Evolutionary conservation across 2,797 vertebrate genomes (phyloP).

Genomic region (Gymnocypris eckloni): DNA sequence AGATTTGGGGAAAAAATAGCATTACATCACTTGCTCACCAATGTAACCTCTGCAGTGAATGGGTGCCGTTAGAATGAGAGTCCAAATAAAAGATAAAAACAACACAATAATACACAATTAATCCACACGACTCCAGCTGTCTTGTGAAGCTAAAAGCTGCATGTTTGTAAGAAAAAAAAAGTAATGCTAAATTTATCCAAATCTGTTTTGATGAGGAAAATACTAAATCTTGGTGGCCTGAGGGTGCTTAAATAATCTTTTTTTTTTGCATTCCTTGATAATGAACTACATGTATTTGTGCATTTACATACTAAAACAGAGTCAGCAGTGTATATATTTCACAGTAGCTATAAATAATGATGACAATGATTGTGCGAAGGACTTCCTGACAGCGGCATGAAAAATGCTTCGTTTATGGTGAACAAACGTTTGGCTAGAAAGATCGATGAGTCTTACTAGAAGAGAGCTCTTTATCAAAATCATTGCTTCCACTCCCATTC

Average conservation of each 20-base stretch:
- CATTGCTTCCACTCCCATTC: constrained; percentile 4
- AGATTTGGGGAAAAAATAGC: neutral
- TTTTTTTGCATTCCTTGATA: neutral
- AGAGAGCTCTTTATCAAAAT: constrained; percentile 37
- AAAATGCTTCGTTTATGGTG: constrained; percentile 31
- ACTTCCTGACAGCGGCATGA: neutral
- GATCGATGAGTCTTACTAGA: constrained; percentile 3
- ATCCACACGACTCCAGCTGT: neutral
- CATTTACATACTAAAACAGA: neutral
- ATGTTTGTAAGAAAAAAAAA: neutral
- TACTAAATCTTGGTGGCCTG: neutral
- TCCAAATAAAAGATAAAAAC: neutral
- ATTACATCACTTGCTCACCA: neutral
- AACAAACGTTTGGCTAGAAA: constrained; percentile 24
- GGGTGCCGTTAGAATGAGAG: neutral
- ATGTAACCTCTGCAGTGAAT: neutral
- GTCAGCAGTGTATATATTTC: neutral
- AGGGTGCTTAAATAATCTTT: neutral
- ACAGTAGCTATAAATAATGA: neutral
- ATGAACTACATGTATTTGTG: neutral
- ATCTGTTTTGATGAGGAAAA: neutral
- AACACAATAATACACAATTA: neutral
- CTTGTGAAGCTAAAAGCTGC: neutral
- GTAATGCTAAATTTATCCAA: neutral
- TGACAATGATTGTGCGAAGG: neutral